These are phyloP conservation scores for Erythrocercus mccallii DNA, from an alignment of 2,113 vertebrate species.

Conservation along the genomic window DNA sequence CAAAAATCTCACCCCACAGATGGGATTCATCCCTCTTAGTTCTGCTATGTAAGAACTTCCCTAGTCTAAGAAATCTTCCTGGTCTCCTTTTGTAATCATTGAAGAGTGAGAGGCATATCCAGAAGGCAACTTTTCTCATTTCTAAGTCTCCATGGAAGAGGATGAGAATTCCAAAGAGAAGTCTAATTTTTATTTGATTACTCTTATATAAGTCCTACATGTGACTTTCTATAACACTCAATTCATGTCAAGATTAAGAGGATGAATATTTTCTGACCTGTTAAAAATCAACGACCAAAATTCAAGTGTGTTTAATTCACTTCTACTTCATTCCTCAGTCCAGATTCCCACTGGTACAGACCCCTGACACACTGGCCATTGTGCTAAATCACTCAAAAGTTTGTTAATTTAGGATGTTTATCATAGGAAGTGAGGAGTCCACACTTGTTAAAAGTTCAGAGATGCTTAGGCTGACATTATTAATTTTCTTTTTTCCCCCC, in stretches of 20 bases:
- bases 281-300: not conserved
- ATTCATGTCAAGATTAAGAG: not conserved
- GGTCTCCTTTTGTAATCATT: not conserved
- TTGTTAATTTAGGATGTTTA: not conserved
- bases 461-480: not conserved
- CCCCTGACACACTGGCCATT: not conserved
- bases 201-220: not conserved
- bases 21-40: not conserved
- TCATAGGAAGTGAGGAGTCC: not conserved
- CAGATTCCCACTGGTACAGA: not conserved
- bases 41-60: not conserved
- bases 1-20: not conserved
- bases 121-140: not conserved
- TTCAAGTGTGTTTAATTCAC: rapidly evolving
- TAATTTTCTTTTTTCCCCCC: not conserved
- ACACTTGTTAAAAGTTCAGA: not conserved
- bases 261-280: not conserved
- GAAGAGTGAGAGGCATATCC: rapidly evolving
- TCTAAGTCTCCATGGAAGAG: not conserved
- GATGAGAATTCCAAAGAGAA: not conserved
- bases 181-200: not conserved
- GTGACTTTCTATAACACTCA: not conserved
- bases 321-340: not conserved
- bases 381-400: not conserved
- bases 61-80: not conserved